Evolutionary conservation across 1,140 invertebrate species (phyloP), one percentile per base, ranked within the genome.

Genomic region (Harlomillsia oculata): DNA sequence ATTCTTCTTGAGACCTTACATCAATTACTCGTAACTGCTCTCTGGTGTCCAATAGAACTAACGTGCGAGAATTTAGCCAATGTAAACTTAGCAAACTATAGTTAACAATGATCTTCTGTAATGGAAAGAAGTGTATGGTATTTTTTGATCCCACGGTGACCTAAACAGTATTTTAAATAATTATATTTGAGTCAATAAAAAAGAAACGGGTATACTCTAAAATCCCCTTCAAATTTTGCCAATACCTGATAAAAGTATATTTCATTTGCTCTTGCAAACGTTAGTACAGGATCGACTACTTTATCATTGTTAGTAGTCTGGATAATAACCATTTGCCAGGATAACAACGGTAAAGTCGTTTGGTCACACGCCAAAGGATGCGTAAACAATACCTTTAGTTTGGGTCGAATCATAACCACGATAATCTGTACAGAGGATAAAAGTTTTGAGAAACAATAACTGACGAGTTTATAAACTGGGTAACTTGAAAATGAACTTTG

Each of bases 261-360:
- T 43, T 79, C 81, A 49, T 78, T 80, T 53, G 90, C 85, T 45
- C 89, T 73, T 1, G 82, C 89, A 69, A 90, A 84, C 23, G 91
- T 90, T 32, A 97, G 73, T 21, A 96, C 83, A 37, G 89, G 84
- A 76, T 86, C 82, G 64, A 90, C 77, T 59, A 85, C 81, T 63
- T 82, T 77, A 63, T 81, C 74, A 40, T 69, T 68, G 69, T 86
- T 78, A 46, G 82, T 77, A 56, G 83, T 77, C 69, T 90, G 83
- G 69, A 94, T 84, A 20, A 90, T 75, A 36, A 90, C 83, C 76
- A 94, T 81, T 75, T 96, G 84, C 93, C 93, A 97, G 3, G 87
- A 82, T 6, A 97, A 70, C 32, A 96, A 78, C 0, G 94, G 94
- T 14, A 95, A 78, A 36, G 82, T 81, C 36, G 80, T 76, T 0